phyloP scores from a whole-genome alignment of 2,797 vertebrate genomes.

The Galago senegalensis region DNA sequence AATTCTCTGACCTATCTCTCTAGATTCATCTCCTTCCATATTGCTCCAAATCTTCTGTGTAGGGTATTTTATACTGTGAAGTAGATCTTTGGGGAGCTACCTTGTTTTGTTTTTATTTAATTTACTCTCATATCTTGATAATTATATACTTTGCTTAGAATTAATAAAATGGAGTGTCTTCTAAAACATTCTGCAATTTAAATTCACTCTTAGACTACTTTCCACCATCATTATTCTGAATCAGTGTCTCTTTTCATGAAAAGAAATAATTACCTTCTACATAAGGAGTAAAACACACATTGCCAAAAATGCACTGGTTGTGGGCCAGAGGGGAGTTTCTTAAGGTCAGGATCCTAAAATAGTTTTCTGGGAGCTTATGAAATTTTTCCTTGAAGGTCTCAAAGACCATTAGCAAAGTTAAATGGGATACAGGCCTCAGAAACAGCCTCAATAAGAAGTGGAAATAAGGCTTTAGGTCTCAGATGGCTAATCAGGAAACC shows the following conservation, averaged over 20 bases:
- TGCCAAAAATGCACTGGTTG: conserved; percentile 59
- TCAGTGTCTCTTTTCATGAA: conserved; percentile 65
- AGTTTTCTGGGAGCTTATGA: conserved; percentile 26
- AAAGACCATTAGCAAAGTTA: conserved; percentile 26
- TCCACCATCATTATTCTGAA: conserved; percentile 63
- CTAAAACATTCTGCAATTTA: conserved; percentile 66
- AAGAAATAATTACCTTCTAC: conserved; percentile 72
- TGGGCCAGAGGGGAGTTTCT: conserved; percentile 60
- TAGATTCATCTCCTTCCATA: neutral
- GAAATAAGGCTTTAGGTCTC: neutral
- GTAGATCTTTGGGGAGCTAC: conserved; percentile 2
- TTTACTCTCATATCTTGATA: conserved; percentile 63
- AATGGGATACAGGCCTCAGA: neutral
- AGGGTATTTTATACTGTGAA: neutral
- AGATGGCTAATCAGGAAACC: neutral
- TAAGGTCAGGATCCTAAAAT: conserved; percentile 57
- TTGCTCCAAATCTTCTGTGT: neutral
- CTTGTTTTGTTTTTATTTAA: conserved; percentile 69
- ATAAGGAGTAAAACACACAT: conserved; percentile 47
- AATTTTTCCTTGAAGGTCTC: conserved; percentile 23
- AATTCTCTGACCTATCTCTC: neutral
- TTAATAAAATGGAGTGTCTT: conserved; percentile 72
- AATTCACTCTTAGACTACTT: conserved; percentile 65
- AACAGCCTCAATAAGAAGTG: neutral
- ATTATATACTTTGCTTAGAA: conserved; percentile 69